Evolutionary conservation across 2,888 invertebrate species (phyloP), one percentile per base, ranked within the genome.

Genomic region (Seira ritae): DNA sequence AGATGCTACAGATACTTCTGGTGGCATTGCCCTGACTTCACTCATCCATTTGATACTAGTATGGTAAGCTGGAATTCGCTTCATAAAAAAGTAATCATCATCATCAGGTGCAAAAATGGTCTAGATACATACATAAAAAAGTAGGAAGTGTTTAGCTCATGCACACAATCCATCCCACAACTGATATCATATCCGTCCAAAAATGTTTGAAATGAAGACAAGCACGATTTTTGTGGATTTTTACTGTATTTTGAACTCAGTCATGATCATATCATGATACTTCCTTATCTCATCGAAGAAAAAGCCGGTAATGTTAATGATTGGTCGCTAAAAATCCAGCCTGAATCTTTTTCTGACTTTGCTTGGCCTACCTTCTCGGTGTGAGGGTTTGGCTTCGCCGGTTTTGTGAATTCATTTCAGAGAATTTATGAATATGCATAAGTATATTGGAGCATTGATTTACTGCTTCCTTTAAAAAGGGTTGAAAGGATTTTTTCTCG

Each of bases 301-400:
- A 60, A 19, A 12, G 4, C n/a, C 3, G 60, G 62, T n/a, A 62
- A 6, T 8, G n/a, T 17, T 20, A 66, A 12, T 66, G 31, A 55
- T 55, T 55, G 15, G 55, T 2, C 55, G 17, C 15, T 1, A 17
- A 55, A 55, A 55, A 55, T 55, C 55, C 55, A 55, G 55, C 55
- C 17, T 12, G 55, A 50, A 85, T 85, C 82, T 77, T 75, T 83
- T 84, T 70, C 73, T 87, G 87, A 83, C 82, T 87, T 87, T 82
- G 70, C 81, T 86, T n/a, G 86, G 85, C 66, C 81, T 87, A 73
- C 78, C 84, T 67, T 66, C 84, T 75, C 84, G 84, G 17, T 87
- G 85, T 55, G 85, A 84, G 85, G 84, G 87, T 84, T 83, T 84
- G 82, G 70, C 23, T 19, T 55, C 17, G 1, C 15, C 8, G 31